These are phyloP conservation scores for Echeneis naucrates DNA, from an alignment of 2,797 vertebrate species.

Conservation along the genomic window DNA sequence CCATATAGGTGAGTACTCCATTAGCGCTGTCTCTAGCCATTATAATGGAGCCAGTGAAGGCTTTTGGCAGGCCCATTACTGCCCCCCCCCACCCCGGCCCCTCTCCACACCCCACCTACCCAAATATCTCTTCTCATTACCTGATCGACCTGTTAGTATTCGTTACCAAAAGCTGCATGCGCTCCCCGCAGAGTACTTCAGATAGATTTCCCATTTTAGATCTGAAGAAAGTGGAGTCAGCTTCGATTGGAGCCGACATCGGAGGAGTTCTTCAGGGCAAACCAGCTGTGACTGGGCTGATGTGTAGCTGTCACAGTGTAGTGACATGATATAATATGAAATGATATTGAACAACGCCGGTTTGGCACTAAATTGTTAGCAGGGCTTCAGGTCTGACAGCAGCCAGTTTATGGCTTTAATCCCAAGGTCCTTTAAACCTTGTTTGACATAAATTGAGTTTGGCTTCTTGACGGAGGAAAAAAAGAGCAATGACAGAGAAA, in stretches of 20 bases:
- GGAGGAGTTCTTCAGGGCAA: constrained; percentile 97
- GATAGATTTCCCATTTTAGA: constrained; percentile 86
- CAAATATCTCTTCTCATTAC: constrained; percentile 83
- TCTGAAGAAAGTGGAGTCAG: constrained; percentile 90
- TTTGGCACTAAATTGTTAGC: constrained; percentile 99
- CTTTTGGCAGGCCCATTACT: constrained; percentile 79
- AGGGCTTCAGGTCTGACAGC: constrained; percentile 98
- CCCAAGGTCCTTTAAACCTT: constrained; percentile 99
- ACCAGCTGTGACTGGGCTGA: constrained; percentile 97
- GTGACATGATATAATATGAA: constrained; percentile 99
- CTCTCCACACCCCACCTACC: constrained; percentile 49
- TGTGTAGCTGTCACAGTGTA: constrained; percentile 93
- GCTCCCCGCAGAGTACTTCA: constrained; percentile 77
- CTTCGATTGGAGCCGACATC: constrained; percentile 93
- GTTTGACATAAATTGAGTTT: constrained; percentile 99
- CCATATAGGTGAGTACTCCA: constrained; percentile 65
- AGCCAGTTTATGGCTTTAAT: constrained; percentile 99
- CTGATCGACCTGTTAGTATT: constrained; percentile 79
- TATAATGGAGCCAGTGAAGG: constrained; percentile 70
- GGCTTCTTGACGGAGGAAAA: constrained; percentile 89
- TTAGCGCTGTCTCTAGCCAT: constrained; percentile 70
- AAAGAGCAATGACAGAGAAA: constrained; percentile 82
- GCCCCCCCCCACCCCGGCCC: constrained; percentile 38
- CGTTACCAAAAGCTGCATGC: constrained; percentile 75
- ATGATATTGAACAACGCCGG: constrained; percentile 98